A percentile compares a stretch with the other conserved stretches of the same genome.
Conservation (phyloP, 53 echinoderm and acorn worm species). For the Echinometra lucunter region DNA sequence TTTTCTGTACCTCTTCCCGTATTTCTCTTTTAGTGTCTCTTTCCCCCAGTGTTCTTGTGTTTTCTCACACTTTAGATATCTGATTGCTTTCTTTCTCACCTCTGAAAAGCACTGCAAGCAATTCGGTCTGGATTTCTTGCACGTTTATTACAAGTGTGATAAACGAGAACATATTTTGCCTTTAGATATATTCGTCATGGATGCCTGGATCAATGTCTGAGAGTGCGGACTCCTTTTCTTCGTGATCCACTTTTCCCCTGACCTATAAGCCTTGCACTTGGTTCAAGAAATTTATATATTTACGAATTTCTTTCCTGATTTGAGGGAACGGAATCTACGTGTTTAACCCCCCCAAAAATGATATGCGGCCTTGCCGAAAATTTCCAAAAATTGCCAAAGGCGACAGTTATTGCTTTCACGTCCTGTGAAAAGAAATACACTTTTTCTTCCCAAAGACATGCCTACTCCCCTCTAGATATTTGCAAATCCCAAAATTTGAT, state of each 20-base stretch:
- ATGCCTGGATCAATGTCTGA: background rate
- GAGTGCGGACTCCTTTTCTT: background rate
- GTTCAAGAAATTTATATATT: background rate
- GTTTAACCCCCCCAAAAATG: background rate
- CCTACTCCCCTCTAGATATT: background rate
- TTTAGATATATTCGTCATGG: background rate
- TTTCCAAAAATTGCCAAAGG: background rate
- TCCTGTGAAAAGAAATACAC: background rate
- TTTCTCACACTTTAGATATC: background rate
- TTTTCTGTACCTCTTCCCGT: background rate
- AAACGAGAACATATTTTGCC: background rate
- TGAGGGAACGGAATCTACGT: background rate
- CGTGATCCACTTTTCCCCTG: background rate
- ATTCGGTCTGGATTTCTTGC: background rate
- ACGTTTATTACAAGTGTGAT: background rate
- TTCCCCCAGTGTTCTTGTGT: no score
- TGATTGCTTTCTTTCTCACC: background rate
- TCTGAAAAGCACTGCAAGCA: background rate
- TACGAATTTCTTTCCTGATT: background rate
- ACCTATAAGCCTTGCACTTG: background rate
- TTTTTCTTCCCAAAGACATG: background rate
- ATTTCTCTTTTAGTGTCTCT: background rate
- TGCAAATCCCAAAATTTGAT: slow-evolving; percentile 11
- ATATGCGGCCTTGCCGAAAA: background rate
- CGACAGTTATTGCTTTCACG: slow-evolving; percentile 28